These are phyloP conservation scores for Acrocera orbiculus DNA, from an alignment of 2,888 invertebrate species.

Conservation along the genomic window DNA sequence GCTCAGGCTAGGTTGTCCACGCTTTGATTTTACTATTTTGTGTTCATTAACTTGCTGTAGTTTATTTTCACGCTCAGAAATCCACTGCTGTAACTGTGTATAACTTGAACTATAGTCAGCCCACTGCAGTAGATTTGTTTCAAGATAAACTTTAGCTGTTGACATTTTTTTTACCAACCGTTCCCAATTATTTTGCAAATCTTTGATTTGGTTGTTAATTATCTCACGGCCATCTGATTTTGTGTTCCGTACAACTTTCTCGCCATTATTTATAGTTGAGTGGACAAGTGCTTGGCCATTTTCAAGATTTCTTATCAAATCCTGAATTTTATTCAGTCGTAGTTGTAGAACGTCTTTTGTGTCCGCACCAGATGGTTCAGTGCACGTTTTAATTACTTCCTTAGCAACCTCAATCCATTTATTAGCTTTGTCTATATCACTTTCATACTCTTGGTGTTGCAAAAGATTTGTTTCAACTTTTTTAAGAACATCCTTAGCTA, in stretches of 20 bases:
- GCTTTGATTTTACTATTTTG: conserved; percentile 61
- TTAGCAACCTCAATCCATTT: conserved; percentile 79
- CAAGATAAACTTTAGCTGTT: conserved; percentile 76
- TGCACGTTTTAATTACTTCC: conserved; percentile 60
- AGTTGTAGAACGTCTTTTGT: conserved; percentile 70
- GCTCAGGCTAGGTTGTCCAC: conserved; percentile 60
- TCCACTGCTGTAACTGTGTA: conserved; percentile 84
- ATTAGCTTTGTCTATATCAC: conserved; percentile 55
- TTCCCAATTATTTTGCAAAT: conserved; percentile 85
- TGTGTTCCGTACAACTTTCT: conserved; percentile 74
- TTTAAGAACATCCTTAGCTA: conserved; percentile 75
- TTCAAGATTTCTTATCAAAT: conserved; percentile 62
- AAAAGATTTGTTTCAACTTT: conserved; percentile 79
- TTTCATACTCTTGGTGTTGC: conserved; percentile 66
- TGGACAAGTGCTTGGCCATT: conserved; percentile 76
- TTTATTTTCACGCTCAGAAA: conserved; percentile 82
- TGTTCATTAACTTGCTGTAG: conserved; percentile 77
- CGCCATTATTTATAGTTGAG: conserved; percentile 73
- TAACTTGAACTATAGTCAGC: conserved; percentile 90
- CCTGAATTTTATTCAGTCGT: conserved; percentile 61
- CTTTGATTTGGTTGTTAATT: conserved; percentile 72
- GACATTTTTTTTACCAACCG: conserved; percentile 79
- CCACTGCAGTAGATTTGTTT: conserved; percentile 85
- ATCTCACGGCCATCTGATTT: conserved; percentile 76
- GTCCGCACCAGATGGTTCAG: conserved; percentile 58